Evolutionary conservation across 2,888 invertebrate genomes (phyloP), one percentile per base, ranked within the genome.

Genomic region (Hypomecis atomaria): DNA sequence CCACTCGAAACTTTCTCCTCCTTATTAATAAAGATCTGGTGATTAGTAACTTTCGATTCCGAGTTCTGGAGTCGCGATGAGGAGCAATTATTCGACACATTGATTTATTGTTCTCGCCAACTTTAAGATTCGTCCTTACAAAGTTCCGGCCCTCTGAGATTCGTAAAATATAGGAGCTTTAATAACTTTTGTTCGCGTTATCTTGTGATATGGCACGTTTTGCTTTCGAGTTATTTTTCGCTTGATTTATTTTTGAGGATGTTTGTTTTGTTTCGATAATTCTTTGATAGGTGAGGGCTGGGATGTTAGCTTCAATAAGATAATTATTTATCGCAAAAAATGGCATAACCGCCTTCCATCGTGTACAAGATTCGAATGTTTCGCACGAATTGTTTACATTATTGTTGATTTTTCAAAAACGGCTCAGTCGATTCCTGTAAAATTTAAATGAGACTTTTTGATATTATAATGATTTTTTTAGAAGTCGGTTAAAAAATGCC

Each of bases 11-110:
- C 71, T 71, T 71, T 58, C 66, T 62, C 67, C 60, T 66, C 55
- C 86, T 87, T 87, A 88, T 88, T 89, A 89, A 88, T 88, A 88
- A 84, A 82, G 83, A 84, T 69, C 73, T 77, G 80, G 89, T 89
- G 89, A 91, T 90, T 89, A 90, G 88, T 87, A 89, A 90, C 89
- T 90, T 86, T 85, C 65, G 88, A 89, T 89, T 89, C 80, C 75
- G 77, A 85, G 79, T 85, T 83, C 75, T 60, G 52, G 78, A 82
- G 79, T 80, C 78, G 72, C 68, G 59, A 63, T 67, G 66, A 67
- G 84, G 84, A 88, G 88, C 86, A 87, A 91, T 90, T 90, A 89
- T 89, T 89, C 86, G 89, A 90, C 90, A 89, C 89, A 89, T 92
- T 92, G 91, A 92, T 92, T 92, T 90, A 92, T 92, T 90, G 88